phyloP scores from a whole-genome alignment of 2,888 invertebrate species.

The Isotomurus palustris region DNA sequence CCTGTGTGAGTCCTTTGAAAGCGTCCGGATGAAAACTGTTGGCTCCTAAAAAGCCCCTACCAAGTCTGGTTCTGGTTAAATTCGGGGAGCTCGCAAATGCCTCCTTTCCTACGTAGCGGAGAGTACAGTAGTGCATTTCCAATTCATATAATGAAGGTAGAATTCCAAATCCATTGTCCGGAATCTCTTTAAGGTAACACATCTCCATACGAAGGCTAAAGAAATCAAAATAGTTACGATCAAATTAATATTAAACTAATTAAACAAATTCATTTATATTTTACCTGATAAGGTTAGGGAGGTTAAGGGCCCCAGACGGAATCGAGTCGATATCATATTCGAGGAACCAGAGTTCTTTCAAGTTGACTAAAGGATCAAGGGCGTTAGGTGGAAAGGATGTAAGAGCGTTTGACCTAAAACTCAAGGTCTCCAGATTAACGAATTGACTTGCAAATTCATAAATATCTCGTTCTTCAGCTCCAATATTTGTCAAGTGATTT shows the following conservation, averaged over 20 bases:
- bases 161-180: not conserved
- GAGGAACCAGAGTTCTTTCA: not conserved
- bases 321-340: too few species aligned
- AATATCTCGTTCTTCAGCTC: slow-evolving; percentile 6
- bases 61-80: not conserved
- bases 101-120: not conserved
- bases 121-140: not conserved
- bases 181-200: too few species aligned
- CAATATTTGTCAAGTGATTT: not conserved
- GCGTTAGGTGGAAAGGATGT: not conserved
- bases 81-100: not conserved
- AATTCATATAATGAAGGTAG: not conserved
- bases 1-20: not conserved
- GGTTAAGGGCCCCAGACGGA: too few species aligned
- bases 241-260: too few species aligned
- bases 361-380: not conserved
- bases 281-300: too few species aligned
- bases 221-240: too few species aligned
- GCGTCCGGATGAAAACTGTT: not conserved
- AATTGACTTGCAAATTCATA: not conserved
- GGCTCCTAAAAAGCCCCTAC: not conserved
- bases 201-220: too few species aligned
- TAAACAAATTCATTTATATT: too few species aligned
- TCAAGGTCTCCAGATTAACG: not conserved
- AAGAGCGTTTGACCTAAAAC: not conserved